phyloP scores from a whole-genome alignment of 2,888 invertebrate genomes.

The Aethes cnicana region DNA sequence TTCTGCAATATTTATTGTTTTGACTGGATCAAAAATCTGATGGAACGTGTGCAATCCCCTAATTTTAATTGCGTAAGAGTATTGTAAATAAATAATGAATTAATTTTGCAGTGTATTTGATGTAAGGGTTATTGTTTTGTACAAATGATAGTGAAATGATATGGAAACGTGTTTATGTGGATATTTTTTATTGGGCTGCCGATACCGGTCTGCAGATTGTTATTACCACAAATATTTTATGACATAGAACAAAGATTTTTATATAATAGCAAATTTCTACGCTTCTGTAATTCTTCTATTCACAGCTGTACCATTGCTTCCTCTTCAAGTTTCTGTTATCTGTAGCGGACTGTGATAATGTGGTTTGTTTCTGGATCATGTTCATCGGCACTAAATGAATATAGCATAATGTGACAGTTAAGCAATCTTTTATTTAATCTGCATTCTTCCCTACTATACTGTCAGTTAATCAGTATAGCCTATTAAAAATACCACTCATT shows the following conservation, averaged over 20 bases:
- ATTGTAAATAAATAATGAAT: slow-evolving; percentile 54
- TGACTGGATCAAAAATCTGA: slow-evolving; percentile 80
- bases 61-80: slow-evolving; percentile 49
- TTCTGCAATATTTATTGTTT: slow-evolving; percentile 54
- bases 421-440: slow-evolving; percentile 18
- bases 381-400: slow-evolving; percentile 59
- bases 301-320: slow-evolving; percentile 31
- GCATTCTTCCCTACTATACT: too few relatives aligned
- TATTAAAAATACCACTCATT: too few relatives aligned
- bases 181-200: slow-evolving; percentile 42
- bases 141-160: slow-evolving; percentile 46
- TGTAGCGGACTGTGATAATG: slow-evolving; percentile 59
- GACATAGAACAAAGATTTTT: slow-evolving; percentile 24
- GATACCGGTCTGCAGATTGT: slow-evolving; percentile 29
- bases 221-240: slow-evolving; percentile 25
- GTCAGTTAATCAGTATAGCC: too few relatives aligned
- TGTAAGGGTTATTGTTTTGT: slow-evolving; percentile 54
- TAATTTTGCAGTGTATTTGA: slow-evolving; percentile 49
- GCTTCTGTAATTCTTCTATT: slow-evolving; percentile 11
- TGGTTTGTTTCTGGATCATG: slow-evolving; percentile 49
- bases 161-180: slow-evolving; percentile 41
- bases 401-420: slow-evolving; percentile 32
- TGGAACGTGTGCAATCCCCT: slow-evolving; percentile 69
- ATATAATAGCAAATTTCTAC: slow-evolving; percentile 23
- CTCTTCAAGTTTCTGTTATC: slow-evolving; percentile 34